These are phyloP conservation scores for Takifugu ocellatus DNA, from an alignment of 2,797 vertebrate genomes.

Conservation along the genomic window DNA sequence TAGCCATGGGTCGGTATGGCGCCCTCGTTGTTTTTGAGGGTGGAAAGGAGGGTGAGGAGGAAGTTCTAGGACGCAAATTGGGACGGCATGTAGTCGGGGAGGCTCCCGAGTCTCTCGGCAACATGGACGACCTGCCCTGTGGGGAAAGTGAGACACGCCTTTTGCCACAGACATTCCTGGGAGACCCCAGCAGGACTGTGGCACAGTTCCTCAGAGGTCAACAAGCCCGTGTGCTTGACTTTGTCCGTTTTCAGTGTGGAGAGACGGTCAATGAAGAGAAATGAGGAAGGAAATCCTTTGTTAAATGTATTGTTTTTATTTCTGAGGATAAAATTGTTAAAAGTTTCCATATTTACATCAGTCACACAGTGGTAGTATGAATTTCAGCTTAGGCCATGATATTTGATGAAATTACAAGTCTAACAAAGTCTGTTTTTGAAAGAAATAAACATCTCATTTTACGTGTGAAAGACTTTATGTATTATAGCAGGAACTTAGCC, in stretches of 20 bases:
- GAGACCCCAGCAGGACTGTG: slow-evolving; percentile 81
- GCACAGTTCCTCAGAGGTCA: slow-evolving; percentile 81
- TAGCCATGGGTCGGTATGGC: slow-evolving; percentile 84
- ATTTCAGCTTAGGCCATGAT: neutral
- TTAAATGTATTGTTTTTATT: slow-evolving; percentile 11
- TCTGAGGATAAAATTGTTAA: slow-evolving; percentile 18
- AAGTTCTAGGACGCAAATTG: slow-evolving; percentile 80
- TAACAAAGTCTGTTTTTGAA: slow-evolving; percentile 23
- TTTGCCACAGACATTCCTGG: slow-evolving; percentile 84
- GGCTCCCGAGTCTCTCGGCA: slow-evolving; percentile 81
- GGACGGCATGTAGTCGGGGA: slow-evolving; percentile 91
- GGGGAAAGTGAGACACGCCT: slow-evolving; percentile 83
- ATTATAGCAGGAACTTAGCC: no score
- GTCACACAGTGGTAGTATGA: slow-evolving; percentile 15
- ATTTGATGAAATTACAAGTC: slow-evolving; percentile 26
- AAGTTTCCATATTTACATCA: neutral
- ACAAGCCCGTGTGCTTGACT: slow-evolving; percentile 81
- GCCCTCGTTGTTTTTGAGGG: slow-evolving; percentile 82
- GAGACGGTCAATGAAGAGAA: slow-evolving; percentile 60
- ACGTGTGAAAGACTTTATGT: neutral
- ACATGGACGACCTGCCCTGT: slow-evolving; percentile 81
- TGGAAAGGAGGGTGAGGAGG: slow-evolving; percentile 63
- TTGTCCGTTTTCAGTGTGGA: slow-evolving; percentile 87
- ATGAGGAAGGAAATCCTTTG: slow-evolving; percentile 4
- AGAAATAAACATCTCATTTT: neutral